Evolutionary conservation across 2,797 vertebrate species (phyloP).

Genomic region (Thamnophis elegans): DNA sequence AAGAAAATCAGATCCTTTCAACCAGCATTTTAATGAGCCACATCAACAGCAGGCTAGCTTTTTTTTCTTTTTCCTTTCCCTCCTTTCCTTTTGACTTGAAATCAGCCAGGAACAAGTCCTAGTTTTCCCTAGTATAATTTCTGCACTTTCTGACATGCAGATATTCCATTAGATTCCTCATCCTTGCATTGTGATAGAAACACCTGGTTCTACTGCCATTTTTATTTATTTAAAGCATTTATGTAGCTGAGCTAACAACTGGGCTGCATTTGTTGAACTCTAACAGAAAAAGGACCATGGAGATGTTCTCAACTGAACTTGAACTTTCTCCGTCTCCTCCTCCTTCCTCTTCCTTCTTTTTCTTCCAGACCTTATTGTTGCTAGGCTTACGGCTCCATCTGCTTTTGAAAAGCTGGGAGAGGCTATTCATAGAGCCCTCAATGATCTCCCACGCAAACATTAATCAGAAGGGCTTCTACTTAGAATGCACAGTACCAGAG

Average conservation of each 20-base stretch:
- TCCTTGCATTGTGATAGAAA: constrained; percentile 2
- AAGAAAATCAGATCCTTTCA: constrained; percentile 30
- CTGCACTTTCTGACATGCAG: constrained; percentile 37
- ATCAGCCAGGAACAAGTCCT: constrained; percentile 21
- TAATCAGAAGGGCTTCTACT: neutral
- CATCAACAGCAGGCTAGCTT: constrained; percentile 13
- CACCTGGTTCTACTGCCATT: neutral
- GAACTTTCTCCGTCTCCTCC: neutral
- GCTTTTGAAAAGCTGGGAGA: neutral
- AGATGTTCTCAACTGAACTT: neutral
- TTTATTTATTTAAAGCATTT: neutral
- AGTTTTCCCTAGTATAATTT: constrained; percentile 6
- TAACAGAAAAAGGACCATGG: neutral
- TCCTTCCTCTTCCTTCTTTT: neutral
- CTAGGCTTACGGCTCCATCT: neutral
- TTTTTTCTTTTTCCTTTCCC: neutral
- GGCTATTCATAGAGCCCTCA: neutral
- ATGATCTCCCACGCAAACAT: neutral
- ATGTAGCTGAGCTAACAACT: neutral
- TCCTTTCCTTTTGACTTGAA: neutral
- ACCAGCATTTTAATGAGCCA: constrained; percentile 25
- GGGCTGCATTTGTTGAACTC: neutral
- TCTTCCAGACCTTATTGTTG: neutral
- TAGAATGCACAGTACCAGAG: neutral
- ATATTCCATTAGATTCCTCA: constrained; percentile 16